phyloP scores from a whole-genome alignment of 2,113 vertebrate species.

The Lontra canadensis region DNA sequence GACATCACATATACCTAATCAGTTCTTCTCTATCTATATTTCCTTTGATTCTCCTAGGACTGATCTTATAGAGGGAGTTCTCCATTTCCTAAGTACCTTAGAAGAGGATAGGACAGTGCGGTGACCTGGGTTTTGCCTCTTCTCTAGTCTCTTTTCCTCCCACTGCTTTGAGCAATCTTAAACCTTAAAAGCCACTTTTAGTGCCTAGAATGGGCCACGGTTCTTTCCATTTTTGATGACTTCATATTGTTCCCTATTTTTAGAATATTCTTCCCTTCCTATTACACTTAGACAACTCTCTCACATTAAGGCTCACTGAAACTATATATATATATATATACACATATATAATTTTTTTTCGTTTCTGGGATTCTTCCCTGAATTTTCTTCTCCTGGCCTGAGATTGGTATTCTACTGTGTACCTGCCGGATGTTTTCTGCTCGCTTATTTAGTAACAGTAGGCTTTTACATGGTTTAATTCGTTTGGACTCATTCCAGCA shows the following conservation, averaged over 20 bases:
- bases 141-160: background rate
- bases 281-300: background rate
- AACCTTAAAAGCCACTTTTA: background rate
- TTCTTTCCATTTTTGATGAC: background rate
- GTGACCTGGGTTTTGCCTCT: background rate
- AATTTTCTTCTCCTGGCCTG: background rate
- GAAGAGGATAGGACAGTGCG: background rate
- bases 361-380: background rate
- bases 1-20: background rate
- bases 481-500: background rate
- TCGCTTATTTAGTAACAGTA: background rate
- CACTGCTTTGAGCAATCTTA: background rate
- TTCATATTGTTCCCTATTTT: background rate
- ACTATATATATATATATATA: background rate
- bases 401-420: background rate
- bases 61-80: background rate
- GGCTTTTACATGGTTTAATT: background rate
- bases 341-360: background rate
- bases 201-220: background rate
- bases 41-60: background rate
- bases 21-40: background rate
- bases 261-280: background rate
- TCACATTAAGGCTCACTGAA: background rate
- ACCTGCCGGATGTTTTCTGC: background rate
- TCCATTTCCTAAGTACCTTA: background rate